Evolutionary conservation across 1,140 invertebrate genomes (phyloP).

Genomic region (Geopemphigus sp.): DNA sequence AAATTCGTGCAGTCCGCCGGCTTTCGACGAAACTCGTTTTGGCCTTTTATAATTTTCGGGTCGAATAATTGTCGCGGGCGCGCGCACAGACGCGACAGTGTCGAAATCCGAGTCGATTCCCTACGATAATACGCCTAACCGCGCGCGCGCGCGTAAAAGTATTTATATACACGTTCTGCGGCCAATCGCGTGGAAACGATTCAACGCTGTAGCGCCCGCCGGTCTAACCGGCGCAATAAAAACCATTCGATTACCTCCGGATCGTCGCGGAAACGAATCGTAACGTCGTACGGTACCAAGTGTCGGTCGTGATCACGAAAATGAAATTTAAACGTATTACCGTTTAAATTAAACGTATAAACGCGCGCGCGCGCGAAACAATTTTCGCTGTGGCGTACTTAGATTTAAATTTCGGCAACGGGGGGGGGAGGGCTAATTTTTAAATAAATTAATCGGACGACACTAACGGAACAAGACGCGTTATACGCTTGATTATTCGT

Average conservation of each 20-base stretch:
- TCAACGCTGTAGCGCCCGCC: neutral
- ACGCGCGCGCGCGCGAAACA: too few species aligned
- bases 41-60: neutral
- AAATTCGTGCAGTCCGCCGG: neutral
- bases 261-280: neutral
- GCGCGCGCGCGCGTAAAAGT: too few species aligned
- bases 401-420: too few species aligned
- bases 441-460: too few species aligned
- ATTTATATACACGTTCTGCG: neutral
- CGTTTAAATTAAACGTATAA: too few species aligned
- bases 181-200: constrained; percentile 7
- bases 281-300: neutral
- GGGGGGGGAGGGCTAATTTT: too few species aligned
- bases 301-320: too few species aligned
- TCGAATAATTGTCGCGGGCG: neutral
- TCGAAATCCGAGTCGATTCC: constrained; percentile 21
- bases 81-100: neutral
- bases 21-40: neutral
- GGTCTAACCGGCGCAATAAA: neutral
- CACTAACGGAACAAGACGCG: too few species aligned
- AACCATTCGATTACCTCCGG: neutral
- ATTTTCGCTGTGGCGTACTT: too few species aligned
- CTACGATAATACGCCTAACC: too few species aligned
- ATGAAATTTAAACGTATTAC: too few species aligned
- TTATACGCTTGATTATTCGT: too few species aligned